Evolutionary conservation across 2,888 invertebrate species (phyloP).

Genomic region (Leptopterna dolabrata): DNA sequence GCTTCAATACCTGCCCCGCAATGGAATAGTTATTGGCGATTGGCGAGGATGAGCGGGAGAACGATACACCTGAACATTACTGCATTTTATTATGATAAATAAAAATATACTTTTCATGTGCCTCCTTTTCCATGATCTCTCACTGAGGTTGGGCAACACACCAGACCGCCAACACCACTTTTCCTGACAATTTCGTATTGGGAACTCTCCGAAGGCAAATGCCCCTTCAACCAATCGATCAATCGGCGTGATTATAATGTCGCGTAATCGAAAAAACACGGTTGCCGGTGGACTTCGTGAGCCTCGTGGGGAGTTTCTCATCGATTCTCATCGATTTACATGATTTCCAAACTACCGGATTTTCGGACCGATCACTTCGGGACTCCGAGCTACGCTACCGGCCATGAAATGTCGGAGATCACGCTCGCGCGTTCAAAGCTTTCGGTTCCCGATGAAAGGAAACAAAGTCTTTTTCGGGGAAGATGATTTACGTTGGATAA

Average conservation of each 20-base stretch:
- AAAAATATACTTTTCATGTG: too few species aligned
- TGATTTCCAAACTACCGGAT: neutral
- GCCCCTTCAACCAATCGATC: neutral
- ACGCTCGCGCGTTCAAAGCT: neutral
- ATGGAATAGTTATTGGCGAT: too few species aligned
- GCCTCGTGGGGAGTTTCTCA: neutral
- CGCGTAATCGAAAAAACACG: neutral
- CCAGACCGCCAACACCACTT: too few species aligned
- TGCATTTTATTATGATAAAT: too few species aligned
- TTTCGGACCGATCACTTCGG: neutral
- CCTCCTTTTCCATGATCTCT: too few species aligned
- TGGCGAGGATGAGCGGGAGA: too few species aligned
- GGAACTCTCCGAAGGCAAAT: neutral
- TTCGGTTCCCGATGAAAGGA: neutral
- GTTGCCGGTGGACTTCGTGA: neutral
- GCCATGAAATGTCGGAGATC: neutral
- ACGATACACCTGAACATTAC: too few species aligned
- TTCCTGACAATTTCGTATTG: too few species aligned
- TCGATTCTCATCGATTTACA: neutral
- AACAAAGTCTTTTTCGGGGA: neutral
- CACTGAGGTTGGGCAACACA: too few species aligned
- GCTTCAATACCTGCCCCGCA: too few species aligned
- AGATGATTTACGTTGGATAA: neutral
- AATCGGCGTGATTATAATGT: neutral
- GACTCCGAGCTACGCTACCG: neutral